phyloP scores from a whole-genome alignment of 2,888 invertebrate species.

The Drosophila monieri region DNA sequence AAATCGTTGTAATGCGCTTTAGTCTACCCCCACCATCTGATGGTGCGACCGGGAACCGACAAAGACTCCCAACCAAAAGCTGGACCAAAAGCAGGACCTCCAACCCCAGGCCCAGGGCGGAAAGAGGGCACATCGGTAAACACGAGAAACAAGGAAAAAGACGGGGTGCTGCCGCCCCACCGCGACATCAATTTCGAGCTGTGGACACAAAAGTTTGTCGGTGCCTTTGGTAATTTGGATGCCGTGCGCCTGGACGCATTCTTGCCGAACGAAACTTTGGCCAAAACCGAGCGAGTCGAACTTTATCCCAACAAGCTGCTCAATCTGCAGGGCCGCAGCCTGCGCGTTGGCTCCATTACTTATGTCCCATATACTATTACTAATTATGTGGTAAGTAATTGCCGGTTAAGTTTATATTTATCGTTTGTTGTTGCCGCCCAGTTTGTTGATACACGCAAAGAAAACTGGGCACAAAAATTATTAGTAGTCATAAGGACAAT shows the following conservation, averaged over 20 bases:
- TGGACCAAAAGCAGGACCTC: conserved; percentile 25
- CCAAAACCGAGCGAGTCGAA: conserved; percentile 67
- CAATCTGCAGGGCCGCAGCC: conserved; percentile 77
- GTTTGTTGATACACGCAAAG: conserved; percentile 49
- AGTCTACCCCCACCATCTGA: conserved; percentile 83
- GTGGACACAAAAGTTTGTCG: conserved; percentile 83
- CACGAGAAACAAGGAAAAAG: conserved; percentile 22
- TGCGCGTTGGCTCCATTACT: conserved; percentile 81
- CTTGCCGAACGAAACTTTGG: conserved; percentile 80
- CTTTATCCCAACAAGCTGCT: conserved; percentile 83
- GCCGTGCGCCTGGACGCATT: conserved; percentile 80
- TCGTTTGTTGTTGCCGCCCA: conserved; percentile 48
- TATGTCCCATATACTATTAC: conserved; percentile 82
- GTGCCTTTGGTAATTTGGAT: conserved; percentile 80
- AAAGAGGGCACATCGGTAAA: conserved; percentile 33
- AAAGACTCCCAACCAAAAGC: conserved; percentile 28
- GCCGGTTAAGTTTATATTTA: conserved; percentile 80
- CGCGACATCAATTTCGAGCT: conserved; percentile 81
- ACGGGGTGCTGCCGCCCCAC: conserved; percentile 37
- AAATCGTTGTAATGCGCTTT: conserved; percentile 58
- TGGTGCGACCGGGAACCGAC: conserved; percentile 69
- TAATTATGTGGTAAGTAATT: conserved; percentile 83
- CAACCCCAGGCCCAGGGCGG: conserved; percentile 10
- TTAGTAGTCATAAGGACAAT: too few relatives aligned
- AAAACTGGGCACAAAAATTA: background rate